Base-by-base conservation (phyloP, 1,140 invertebrate species). In the Drosophila nannoptera region DNA sequence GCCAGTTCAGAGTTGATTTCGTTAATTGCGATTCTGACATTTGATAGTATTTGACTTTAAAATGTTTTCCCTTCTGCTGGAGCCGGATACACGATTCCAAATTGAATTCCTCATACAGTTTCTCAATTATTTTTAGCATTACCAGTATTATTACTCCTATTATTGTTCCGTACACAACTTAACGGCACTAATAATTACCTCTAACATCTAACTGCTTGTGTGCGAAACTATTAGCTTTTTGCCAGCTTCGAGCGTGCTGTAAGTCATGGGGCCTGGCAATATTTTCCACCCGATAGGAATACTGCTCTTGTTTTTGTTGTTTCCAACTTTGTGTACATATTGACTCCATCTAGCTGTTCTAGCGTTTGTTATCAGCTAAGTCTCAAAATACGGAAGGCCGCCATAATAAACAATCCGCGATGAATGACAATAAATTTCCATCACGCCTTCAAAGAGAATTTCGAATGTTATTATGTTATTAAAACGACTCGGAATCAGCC, bases 121-220 rank as follows among this genome's bases (percentile, higher is more conserved):
- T 22, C 22, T 1, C 22, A 22, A 22, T 22, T 22, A 22, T 22
- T 22, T 22, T n/a, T n/a, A n/a, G 22, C 3, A 22, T 2, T 22
- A 22, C 22, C 3, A 22, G 22, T 22, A 2, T 22, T 22, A 22
- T 22, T 22, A 22, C 22, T 22, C 22, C 22, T 22, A 22, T 22
- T 22, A 22, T 36, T 12, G 38, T 38, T 33, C 12, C 49, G 56
- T 55, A 35, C 12, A 36, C 8, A 7, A 49, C 22, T 22, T 22
- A 22, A 22, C 22, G 22, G 22, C 22, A 22, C 22, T 40, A 43
- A 49, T 69, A 56, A 58, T 50, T 69, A 53, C 49, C 56, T 56
- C 33, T 43, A 16, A 6, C 36, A 36, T 31, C 53, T 16, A 64
- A 56, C 52, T 45, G 52, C 50, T 43, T 49, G 29, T 33, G 54